These are phyloP conservation scores for Xenus cinereus DNA, from an alignment of 2,113 vertebrate genomes.

Conservation along the genomic window DNA sequence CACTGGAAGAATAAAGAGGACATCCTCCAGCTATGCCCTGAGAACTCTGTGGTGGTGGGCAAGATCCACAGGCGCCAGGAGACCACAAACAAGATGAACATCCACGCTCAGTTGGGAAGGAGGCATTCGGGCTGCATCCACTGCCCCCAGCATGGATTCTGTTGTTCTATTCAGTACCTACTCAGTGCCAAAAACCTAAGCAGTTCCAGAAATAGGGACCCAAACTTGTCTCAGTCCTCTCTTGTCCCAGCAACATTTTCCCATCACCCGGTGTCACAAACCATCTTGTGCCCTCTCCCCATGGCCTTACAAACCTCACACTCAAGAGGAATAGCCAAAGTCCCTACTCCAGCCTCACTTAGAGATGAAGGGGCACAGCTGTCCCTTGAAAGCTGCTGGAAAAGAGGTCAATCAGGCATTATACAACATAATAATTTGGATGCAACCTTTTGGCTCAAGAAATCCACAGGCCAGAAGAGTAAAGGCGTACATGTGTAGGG, in stretches of 20 bases:
- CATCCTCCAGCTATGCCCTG: not conserved
- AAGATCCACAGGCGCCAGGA: not conserved
- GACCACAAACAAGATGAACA: not conserved
- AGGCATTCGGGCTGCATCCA: fast-evolving
- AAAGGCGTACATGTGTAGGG: fast-evolving
- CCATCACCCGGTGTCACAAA: not conserved
- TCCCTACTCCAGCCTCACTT: not conserved
- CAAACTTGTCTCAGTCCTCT: not conserved
- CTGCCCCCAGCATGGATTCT: not conserved
- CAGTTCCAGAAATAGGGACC: not conserved
- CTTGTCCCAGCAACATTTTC: not conserved
- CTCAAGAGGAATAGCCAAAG: not conserved
- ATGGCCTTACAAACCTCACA: not conserved
- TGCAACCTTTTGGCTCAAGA: not conserved
- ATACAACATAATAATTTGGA: not conserved
- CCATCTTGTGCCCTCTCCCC: not conserved
- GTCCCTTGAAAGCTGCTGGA: not conserved
- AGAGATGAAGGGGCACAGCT: not conserved
- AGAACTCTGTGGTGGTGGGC: fast-evolving
- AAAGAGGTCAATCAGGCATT: not conserved
- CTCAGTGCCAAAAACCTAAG: not conserved
- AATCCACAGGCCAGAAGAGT: not conserved
- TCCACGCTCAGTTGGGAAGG: not conserved
- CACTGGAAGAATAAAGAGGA: not conserved
- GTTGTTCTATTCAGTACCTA: not conserved